Conservation (phyloP, 2,888 invertebrate species). For the Drosophila putrida region DNA sequence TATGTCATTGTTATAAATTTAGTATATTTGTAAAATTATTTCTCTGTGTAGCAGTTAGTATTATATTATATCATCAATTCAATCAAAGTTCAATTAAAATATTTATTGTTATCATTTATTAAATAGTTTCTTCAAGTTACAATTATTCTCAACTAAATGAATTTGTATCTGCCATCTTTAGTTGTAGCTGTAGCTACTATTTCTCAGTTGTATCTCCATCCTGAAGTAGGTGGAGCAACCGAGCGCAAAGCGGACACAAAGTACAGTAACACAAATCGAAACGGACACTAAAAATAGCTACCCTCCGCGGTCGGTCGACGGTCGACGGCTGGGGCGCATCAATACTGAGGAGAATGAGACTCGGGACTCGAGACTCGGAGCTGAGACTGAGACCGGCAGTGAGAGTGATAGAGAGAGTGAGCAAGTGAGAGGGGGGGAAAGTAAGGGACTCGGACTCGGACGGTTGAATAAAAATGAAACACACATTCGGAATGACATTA, state of each 20-base stretch:
- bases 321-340: constrained; percentile 74
- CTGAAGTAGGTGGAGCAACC: constrained; percentile 14
- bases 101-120: too few species aligned
- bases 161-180: constrained; percentile 2
- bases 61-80: background rate
- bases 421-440: too few species aligned
- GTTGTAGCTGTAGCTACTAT: background rate
- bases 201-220: constrained; percentile 1
- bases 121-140: too few species aligned
- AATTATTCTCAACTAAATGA: background rate
- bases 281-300: constrained; percentile 84
- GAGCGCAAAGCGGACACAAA: constrained; percentile 46
- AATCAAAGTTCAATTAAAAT: background rate
- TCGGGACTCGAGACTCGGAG: constrained; percentile 7
- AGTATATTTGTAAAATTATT: background rate
- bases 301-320: constrained; percentile 61
- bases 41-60: background rate
- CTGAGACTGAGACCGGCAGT: background rate
- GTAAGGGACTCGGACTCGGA: constrained; percentile 49
- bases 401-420: background rate
- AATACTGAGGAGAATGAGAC: constrained; percentile 36
- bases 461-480: constrained; percentile 72
- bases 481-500: constrained; percentile 71
- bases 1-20: background rate
- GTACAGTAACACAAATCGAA: constrained; percentile 77